A percentile compares a stretch with the other conserved stretches of the same genome.
These are phyloP conservation scores for Seriola dumerili DNA, from an alignment of 2,113 vertebrate genomes.

Conservation along the genomic window DNA sequence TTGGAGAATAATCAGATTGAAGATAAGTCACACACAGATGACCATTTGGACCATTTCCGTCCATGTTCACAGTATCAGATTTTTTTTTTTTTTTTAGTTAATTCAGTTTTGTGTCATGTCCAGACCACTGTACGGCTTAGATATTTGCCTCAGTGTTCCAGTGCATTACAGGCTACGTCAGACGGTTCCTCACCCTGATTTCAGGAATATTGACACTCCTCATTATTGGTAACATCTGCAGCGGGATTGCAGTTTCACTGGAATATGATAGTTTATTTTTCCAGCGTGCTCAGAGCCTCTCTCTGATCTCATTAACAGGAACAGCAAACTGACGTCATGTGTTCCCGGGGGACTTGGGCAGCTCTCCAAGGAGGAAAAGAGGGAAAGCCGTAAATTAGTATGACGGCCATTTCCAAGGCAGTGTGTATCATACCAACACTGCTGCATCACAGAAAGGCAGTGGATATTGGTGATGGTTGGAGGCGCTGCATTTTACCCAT, in stretches of 20 bases:
- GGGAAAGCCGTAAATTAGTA: conserved; percentile 50
- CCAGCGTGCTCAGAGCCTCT: conserved; percentile 17
- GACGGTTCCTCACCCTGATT: not conserved
- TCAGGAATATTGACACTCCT: not conserved
- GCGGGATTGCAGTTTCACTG: conserved; percentile 14
- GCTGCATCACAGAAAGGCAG: not conserved
- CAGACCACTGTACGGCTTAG: not conserved
- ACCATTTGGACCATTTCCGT: not conserved
- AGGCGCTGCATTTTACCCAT: conserved; percentile 10
- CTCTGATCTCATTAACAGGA: conserved; percentile 58
- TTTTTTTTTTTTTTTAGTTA: not conserved
- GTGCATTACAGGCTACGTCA: not conserved
- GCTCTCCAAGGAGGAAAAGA: conserved; percentile 52
- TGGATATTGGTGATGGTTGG: not conserved
- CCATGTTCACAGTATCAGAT: not conserved
- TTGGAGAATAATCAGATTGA: not conserved
- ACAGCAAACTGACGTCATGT: conserved; percentile 53
- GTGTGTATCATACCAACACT: not conserved
- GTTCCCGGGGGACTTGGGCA: conserved; percentile 42
- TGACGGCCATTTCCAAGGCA: conserved; percentile 31
- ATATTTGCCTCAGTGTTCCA: not conserved
- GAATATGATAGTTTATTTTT: conserved; percentile 13
- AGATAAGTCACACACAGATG: not conserved
- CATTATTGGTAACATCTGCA: conserved; percentile 23
- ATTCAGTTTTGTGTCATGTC: not conserved